These are phyloP conservation scores for Ptilorrhoa leucosticta DNA, from an alignment of 2,113 vertebrate species.

Conservation along the genomic window DNA sequence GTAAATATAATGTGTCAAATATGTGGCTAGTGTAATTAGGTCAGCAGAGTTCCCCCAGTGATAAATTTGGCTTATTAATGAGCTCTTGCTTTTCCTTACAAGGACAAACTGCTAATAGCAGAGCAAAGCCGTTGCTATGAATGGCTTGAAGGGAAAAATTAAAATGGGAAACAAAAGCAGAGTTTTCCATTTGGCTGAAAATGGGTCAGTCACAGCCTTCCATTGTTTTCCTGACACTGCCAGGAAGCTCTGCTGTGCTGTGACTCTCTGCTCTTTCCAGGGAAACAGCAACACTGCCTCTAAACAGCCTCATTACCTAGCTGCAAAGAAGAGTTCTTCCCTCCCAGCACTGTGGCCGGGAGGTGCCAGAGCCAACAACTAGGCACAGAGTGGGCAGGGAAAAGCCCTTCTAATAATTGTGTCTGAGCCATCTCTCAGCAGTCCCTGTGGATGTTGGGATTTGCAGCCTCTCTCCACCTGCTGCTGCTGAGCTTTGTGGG, in stretches of 20 bases:
- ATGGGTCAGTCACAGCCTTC: constrained; percentile 3
- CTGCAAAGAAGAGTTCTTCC: not conserved
- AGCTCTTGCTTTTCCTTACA: not conserved
- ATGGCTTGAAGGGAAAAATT: not conserved
- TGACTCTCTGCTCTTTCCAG: not conserved
- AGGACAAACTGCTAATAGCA: not conserved
- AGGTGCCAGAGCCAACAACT: not conserved
- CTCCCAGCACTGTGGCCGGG: not conserved
- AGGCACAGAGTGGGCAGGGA: not conserved
- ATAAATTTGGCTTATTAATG: not conserved
- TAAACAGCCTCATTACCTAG: not conserved
- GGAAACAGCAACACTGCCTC: not conserved
- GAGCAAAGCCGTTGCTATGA: constrained; percentile 30
- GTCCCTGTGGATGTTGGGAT: not conserved
- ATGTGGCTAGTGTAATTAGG: not conserved
- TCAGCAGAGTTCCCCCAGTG: not conserved
- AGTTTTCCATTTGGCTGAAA: constrained; percentile 3
- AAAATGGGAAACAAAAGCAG: constrained; percentile 23
- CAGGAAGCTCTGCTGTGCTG: not conserved
- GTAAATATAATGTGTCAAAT: not conserved
- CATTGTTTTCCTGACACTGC: not conserved
- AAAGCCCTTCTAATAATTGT: not conserved
- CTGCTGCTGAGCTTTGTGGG: not conserved
- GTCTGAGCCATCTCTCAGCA: not conserved
- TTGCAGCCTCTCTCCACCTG: not conserved